Base-by-base conservation (phyloP, 2,888 invertebrate species). In the Meandrusa payeni region DNA sequence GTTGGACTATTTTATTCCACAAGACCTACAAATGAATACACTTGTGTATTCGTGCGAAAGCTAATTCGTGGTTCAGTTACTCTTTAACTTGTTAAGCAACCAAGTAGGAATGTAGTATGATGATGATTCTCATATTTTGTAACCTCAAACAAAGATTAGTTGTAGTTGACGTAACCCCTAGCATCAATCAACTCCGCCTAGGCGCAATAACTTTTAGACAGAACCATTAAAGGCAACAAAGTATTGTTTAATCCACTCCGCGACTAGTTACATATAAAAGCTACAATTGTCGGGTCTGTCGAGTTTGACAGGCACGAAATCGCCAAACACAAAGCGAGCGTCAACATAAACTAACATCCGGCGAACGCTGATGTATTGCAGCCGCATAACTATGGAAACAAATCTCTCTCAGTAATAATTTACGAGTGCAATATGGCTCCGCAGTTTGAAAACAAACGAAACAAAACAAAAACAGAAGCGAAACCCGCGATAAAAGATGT, bases 301-400 rank as follows among this genome's bases (percentile, higher is more conserved):
- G 56, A 50, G 54, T 53, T 61, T 70, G 75, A 73, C 76, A 73
- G 69, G 69, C 66, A 69, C 69, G 61, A 76, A 81, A 76, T 77
- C 74, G 75, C 65, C 68, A 72, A 72, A 75, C 61, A 69, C 78
- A 80, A 76, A 76, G 70, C 75, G 69, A 66, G 68, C 69, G 76
- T 78, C 81, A 80, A 73, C 81, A 77, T 80, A 79, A 81, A 83
- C 80, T 76, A 80, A 77, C 82, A 82, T 79, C 79, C 81, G 77
- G 75, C 68, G 70, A 75, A 77, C 73, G 65, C 72, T 85, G 85
- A 86, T 83, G 75, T 72, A 86, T 85, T 69, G 76, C 77, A 64
- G 76, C 83, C 82, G 71, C 83, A 77, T 72, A 75, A 77, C 83
- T 83, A 81, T 85, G 79, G 82, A 79, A 79, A 83, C 86, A 85